Conservation (phyloP, 2,797 vertebrate species). For the Salarias fasciatus region DNA sequence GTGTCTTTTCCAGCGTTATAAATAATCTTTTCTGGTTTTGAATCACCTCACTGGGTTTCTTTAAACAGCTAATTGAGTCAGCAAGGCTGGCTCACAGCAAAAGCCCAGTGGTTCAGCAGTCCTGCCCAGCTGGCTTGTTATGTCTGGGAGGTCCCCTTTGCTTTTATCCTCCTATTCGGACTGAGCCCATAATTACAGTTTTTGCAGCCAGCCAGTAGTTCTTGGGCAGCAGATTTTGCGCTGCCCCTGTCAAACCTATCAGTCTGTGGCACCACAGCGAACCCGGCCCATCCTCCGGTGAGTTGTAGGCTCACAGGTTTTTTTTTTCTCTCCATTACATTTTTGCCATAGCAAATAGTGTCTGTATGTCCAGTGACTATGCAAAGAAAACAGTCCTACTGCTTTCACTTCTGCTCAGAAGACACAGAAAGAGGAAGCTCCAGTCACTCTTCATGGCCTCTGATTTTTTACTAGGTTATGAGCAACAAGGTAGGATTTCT, state of each 20-base stretch:
- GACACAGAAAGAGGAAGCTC: constrained; percentile 71
- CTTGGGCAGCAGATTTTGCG: constrained; percentile 49
- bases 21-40: constrained; percentile 67
- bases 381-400: constrained; percentile 66
- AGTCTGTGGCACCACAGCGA: constrained; percentile 28
- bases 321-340: constrained; percentile 6
- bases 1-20: constrained; percentile 58
- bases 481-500: too few relatives aligned
- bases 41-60: constrained; percentile 64
- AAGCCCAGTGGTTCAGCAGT: constrained; percentile 63
- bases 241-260: constrained; percentile 46
- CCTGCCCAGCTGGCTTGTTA: constrained; percentile 70
- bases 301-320: constrained; percentile 58
- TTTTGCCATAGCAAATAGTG: constrained; percentile 40
- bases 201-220: constrained; percentile 65
- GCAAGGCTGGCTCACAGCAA: constrained; percentile 51
- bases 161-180: constrained; percentile 60
- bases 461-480: neutral
- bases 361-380: constrained; percentile 66
- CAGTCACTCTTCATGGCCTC: constrained; percentile 30
- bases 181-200: constrained; percentile 74
- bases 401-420: constrained; percentile 81
- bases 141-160: constrained; percentile 72
- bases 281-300: constrained; percentile 64
- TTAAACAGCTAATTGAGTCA: constrained; percentile 68